Evolutionary conservation across 2,888 invertebrate species (phyloP).

Genomic region (Chrysomela aeneicollis): DNA sequence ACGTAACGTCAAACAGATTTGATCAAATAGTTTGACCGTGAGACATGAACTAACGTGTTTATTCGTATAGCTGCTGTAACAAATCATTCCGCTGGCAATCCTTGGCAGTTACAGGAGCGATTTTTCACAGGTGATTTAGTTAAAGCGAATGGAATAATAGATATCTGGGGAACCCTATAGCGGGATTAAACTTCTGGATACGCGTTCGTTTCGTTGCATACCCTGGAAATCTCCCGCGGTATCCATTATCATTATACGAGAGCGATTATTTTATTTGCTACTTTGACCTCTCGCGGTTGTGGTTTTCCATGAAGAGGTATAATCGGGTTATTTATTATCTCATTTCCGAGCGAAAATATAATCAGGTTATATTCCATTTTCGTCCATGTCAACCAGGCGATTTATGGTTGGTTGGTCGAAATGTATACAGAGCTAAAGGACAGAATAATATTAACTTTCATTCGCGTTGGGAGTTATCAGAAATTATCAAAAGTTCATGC

Average conservation of each 20-base stretch:
- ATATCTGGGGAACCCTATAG: slow-evolving; percentile 48
- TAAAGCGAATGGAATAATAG: slow-evolving; percentile 50
- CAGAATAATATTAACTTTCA: background rate
- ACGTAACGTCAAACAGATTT: too few relatives aligned
- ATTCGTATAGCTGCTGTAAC: slow-evolving; percentile 39
- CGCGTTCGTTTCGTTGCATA: slow-evolving; percentile 28
- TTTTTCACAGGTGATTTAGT: slow-evolving; percentile 55
- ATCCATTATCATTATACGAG: slow-evolving; percentile 40
- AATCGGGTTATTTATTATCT: slow-evolving; percentile 7
- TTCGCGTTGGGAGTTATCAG: background rate
- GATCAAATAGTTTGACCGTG: too few relatives aligned
- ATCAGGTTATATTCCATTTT: slow-evolving; percentile 7
- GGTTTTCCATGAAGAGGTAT: slow-evolving; percentile 15
- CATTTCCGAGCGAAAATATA: background rate
- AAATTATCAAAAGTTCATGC: too few relatives aligned
- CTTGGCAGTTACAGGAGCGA: slow-evolving; percentile 46
- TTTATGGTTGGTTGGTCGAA: background rate
- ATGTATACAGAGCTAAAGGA: background rate
- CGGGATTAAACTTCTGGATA: slow-evolving; percentile 45
- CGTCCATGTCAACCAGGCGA: background rate
- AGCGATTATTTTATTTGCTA: slow-evolving; percentile 37
- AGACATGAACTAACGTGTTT: too few relatives aligned
- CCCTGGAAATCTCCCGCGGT: slow-evolving; percentile 30
- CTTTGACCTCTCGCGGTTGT: slow-evolving; percentile 11
- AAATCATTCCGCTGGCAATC: slow-evolving; percentile 49